These are phyloP conservation scores for Mamestra configurata DNA, from an alignment of 1,140 invertebrate genomes.

Conservation along the genomic window DNA sequence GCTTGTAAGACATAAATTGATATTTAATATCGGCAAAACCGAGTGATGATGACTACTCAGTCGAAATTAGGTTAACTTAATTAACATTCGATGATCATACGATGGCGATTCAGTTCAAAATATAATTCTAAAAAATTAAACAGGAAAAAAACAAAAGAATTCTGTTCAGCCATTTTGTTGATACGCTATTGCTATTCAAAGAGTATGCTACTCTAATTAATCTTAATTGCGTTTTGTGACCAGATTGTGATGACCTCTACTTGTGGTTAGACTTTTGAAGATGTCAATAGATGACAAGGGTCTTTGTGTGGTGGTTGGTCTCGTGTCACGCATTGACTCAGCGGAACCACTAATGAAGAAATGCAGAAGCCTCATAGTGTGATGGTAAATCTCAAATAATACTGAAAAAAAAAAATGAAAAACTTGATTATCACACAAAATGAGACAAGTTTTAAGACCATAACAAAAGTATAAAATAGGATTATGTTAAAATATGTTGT, in stretches of 20 bases:
- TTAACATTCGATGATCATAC: slow-evolving; percentile 2
- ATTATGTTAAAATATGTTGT: no score
- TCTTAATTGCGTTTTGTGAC: slow-evolving; percentile 74
- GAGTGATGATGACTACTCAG: no score
- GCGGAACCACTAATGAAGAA: slow-evolving; percentile 43
- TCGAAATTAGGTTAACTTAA: slow-evolving; percentile 1
- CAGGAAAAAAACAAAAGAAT: slow-evolving; percentile 56
- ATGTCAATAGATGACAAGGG: slow-evolving; percentile 51
- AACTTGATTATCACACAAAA: no score
- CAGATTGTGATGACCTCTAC: slow-evolving; percentile 59
- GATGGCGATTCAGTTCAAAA: background rate
- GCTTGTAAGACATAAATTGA: no score
- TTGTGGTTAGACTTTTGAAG: slow-evolving; percentile 42
- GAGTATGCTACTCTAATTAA: slow-evolving; percentile 65
- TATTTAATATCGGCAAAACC: no score
- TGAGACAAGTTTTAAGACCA: no score
- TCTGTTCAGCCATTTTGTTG: slow-evolving; percentile 32
- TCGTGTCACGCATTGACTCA: slow-evolving; percentile 74
- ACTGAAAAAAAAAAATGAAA: no score
- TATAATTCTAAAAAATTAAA: slow-evolving; percentile 32
- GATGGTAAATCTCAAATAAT: no score
- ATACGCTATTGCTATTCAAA: slow-evolving; percentile 49
- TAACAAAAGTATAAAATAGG: no score
- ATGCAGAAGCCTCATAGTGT: background rate
- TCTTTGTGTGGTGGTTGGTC: slow-evolving; percentile 59